Evolutionary conservation across 2,113 vertebrate species (phyloP), one percentile per base, ranked within the genome.

Genomic region (Thalassoma bifasciatum): DNA sequence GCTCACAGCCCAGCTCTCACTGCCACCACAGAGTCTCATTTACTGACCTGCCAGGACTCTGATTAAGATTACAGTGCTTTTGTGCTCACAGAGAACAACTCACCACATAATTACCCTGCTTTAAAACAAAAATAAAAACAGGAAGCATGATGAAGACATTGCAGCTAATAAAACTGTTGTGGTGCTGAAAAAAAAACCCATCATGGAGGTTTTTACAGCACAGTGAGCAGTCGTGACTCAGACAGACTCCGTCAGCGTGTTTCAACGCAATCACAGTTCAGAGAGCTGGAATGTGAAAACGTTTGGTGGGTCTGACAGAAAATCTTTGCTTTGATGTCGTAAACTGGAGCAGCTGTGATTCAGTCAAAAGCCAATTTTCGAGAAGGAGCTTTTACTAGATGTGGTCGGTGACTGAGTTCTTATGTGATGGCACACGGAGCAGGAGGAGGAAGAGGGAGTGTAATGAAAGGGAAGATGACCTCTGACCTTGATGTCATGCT

Each of bases 401-500:
- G 66, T 46, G 44, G 44, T 51, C 5, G 23, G 42, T 42, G 36
- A 49, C 57, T 44, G 42, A 49, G n/a, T 47, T 72, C 77, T 50
- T 58, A 46, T 24, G 51, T 1, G 12, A 51, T 10, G 4, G 17
- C 9, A 34, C 51, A 46, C 30, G 6, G 30, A 30, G 30, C 30
- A 4, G 23, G 23, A 57, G 26, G 42, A 30, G 10, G 34, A 49
- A 36, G 38, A 38, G 21, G 11, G 5, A 34, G 42, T 26, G 22
- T 11, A 8, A 58, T 16, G 75, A 44, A 44, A 44, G 10, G 10
- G 10, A 11, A 12, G 10, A 13, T 2, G 4, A 36, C 9, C 6
- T 12, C 91, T 93, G 75, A 99, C 98, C 96, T 96, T 98, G 77
- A 99, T 96, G 0, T 99, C 98, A 63, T 99, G 96, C 92, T 99